Evolutionary conservation across 2,113 vertebrate species (phyloP).

Genomic region (Geococcyx californianus): DNA sequence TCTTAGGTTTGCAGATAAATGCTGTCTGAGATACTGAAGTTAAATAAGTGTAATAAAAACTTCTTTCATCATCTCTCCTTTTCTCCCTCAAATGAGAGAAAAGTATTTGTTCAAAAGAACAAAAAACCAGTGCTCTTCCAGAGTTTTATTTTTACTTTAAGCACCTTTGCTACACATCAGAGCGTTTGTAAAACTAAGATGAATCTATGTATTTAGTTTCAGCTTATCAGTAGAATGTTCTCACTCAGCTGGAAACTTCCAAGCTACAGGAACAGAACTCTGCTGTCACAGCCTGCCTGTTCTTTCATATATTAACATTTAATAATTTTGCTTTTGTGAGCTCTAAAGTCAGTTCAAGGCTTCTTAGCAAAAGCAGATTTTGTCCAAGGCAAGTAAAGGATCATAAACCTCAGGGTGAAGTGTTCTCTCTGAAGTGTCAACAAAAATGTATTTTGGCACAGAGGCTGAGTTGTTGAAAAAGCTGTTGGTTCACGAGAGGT

Average conservation of each 20-base stretch:
- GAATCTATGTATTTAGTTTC: neutral
- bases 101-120: neutral
- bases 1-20: neutral
- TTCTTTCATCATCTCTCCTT: neutral
- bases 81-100: neutral
- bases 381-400: neutral
- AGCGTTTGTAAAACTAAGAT: neutral
- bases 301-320: conserved; percentile 40
- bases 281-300: neutral
- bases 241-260: neutral
- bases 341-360: conserved; percentile 20
- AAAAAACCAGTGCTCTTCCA: neutral
- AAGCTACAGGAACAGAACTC: neutral
- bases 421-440: conserved; percentile 24
- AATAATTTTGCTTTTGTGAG: conserved; percentile 34
- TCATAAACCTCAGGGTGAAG: neutral
- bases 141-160: neutral
- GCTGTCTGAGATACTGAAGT: neutral
- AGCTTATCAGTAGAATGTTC: neutral
- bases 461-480: neutral
- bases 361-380: conserved; percentile 24
- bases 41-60: neutral
- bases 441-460: conserved; percentile 14
- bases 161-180: neutral
- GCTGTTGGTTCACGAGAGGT: neutral